Conservation (phyloP, 1,140 invertebrate species). For the Ips typographus region DNA sequence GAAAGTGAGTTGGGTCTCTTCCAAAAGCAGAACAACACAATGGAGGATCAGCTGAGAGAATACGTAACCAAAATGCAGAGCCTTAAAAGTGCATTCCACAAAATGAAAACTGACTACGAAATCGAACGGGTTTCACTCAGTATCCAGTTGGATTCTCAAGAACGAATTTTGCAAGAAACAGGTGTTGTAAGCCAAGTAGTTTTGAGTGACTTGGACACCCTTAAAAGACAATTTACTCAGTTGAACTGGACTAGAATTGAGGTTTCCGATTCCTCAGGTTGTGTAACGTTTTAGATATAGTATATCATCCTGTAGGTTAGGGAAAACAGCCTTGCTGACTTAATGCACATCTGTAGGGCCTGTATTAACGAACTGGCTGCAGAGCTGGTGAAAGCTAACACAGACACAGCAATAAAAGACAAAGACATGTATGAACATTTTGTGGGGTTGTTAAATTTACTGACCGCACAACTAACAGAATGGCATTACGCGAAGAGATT, state of each 20-base stretch:
- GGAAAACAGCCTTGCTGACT: conserved; percentile 6
- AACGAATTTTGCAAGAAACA: conserved; percentile 26
- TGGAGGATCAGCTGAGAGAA: conserved; percentile 33
- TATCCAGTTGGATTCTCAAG: conserved; percentile 12
- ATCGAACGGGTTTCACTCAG: conserved; percentile 28
- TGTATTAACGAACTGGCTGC: conserved; percentile 38
- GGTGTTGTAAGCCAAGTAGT: neutral
- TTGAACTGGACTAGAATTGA: too few species aligned
- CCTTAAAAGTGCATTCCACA: conserved; percentile 24
- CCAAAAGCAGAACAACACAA: conserved; percentile 36
- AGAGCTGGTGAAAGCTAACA: conserved; percentile 25
- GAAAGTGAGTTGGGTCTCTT: conserved; percentile 34
- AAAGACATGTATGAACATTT: conserved; percentile 36
- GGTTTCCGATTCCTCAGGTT: too few species aligned
- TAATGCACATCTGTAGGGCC: conserved; percentile 36
- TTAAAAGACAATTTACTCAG: too few species aligned
- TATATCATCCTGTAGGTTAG: too few species aligned
- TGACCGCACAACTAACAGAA: too few species aligned
- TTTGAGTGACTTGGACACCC: too few species aligned
- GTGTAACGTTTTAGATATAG: too few species aligned
- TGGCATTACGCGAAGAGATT: too few species aligned
- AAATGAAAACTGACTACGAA: conserved; percentile 27
- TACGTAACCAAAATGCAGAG: conserved; percentile 30
- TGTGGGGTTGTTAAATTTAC: too few species aligned
- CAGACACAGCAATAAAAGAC: conserved; percentile 24